These are phyloP conservation scores for Accipiter cooperii DNA, from an alignment of 2,113 vertebrate genomes.

Conservation along the genomic window DNA sequence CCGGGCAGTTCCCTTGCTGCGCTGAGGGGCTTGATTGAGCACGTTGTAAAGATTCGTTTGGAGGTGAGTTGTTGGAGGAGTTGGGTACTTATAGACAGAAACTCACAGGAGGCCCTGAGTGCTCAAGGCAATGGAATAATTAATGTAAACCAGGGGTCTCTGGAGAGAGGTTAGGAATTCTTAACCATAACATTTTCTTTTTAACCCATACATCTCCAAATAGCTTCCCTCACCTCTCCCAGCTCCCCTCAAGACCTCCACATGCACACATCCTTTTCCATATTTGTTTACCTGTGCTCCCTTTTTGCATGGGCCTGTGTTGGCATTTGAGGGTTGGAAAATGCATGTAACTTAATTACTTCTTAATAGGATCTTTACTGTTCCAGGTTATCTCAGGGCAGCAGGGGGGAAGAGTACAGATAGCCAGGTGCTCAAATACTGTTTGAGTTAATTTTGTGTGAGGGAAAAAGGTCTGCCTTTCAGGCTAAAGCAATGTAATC, in stretches of 20 bases:
- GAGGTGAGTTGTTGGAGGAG: constrained; percentile 13
- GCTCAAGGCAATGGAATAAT: constrained; percentile 78
- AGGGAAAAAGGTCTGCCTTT: neutral
- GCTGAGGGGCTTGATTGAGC: neutral
- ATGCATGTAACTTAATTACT: neutral
- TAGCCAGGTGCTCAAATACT: neutral
- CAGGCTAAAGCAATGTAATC: neutral
- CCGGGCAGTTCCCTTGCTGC: neutral
- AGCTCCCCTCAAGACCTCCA: neutral
- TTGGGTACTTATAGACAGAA: constrained; percentile 34
- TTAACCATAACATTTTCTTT: constrained; percentile 66
- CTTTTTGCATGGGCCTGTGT: neutral
- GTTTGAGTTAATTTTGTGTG: neutral
- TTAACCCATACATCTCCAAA: constrained; percentile 49
- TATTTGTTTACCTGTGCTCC: neutral
- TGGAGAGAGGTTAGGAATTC: constrained; percentile 71
- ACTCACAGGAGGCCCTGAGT: constrained; percentile 22
- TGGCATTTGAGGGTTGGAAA: neutral
- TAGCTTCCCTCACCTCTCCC: neutral
- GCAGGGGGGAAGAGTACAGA: neutral
- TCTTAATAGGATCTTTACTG: neutral
- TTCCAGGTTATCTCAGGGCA: neutral
- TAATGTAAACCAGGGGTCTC: constrained; percentile 76
- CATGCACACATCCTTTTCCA: neutral
- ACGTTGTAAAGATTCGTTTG: neutral